Base-by-base conservation (phyloP, 2,797 vertebrate genomes). In the Avahi laniger region DNA sequence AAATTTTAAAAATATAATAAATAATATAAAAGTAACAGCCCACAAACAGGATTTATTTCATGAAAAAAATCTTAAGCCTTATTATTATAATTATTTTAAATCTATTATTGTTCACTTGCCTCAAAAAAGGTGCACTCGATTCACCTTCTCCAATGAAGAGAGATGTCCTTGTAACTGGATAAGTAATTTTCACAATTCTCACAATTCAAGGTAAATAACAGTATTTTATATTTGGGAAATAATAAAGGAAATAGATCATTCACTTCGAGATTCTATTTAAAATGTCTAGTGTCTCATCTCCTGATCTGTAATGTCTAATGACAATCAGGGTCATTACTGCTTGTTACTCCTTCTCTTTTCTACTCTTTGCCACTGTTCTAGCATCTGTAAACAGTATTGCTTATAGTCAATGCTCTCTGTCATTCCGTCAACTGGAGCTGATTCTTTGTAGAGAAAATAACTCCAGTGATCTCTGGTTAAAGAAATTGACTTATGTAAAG, bases 91-190 rank as follows among this genome's bases (percentile, higher is more conserved):
- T 67, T 50, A 20, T n/a, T 48, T 35, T 26, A 26, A 59, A n/a
- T 67, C 0, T 38, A 38, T 38, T 33, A 33, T 26, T 2, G 11
- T 54, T 46, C 2, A 48, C 2, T 65, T 73, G 0, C 5, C 24
- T 80, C 20, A 22, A 33, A 57, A 79, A 38, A 80, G 1, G 0
- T 80, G 0, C 10, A 30, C 3, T 80, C 48, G 9, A 57, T 84
- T 26, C 17, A 43, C 10, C 7, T 65, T 63, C 18, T 35, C 9
- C 24, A 46, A 4, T 5, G 7, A 78, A 43, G 7, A 72, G 8
- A 63, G 9, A 24, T 50, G 4, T 24, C 13, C 50, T 33, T 70
- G 1, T 63, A 79, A 30, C 2, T 22, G 14, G 43, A 84, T 15
- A 82, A 46, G 3, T 43, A 33, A 2, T 59, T 50, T 78, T 59